phyloP scores from a whole-genome alignment of 2,113 vertebrate genomes.

The Neogobius melanostomus region DNA sequence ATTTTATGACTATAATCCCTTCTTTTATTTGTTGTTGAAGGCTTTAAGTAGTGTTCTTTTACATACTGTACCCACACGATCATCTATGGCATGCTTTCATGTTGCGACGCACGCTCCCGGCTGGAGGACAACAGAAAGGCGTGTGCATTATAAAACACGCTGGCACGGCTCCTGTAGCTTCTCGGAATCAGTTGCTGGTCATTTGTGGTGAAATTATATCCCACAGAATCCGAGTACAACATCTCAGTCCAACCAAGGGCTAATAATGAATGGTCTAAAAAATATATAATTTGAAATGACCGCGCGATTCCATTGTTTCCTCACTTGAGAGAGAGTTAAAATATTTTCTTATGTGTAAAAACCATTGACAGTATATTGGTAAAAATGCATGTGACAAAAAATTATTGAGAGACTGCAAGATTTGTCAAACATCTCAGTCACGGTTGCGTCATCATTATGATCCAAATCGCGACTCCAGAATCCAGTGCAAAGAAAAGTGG shows the following conservation, averaged over 20 bases:
- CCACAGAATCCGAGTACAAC: constrained; percentile 55
- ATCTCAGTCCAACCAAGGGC: constrained; percentile 56
- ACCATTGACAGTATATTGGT: no score
- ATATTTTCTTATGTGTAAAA: no score
- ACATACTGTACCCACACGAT: constrained; percentile 11
- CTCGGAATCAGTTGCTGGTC: constrained; percentile 65
- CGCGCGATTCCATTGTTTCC: constrained; percentile 63
- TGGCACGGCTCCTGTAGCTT: constrained; percentile 59
- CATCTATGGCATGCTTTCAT: constrained; percentile 15
- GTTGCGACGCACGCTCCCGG: constrained; percentile 9
- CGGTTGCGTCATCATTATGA: no score
- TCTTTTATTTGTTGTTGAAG: constrained; percentile 20
- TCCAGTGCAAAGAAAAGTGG: no score
- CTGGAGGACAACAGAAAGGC: constrained; percentile 50
- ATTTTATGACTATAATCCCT: constrained; percentile 3
- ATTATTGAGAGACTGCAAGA: no score
- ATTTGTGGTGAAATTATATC: constrained; percentile 73
- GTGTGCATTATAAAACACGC: constrained; percentile 50
- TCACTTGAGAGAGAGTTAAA: constrained; percentile 30
- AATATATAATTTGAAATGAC: constrained; percentile 48
- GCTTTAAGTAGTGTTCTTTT: constrained; percentile 21
- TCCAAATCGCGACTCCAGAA: no score
- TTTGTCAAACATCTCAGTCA: no score
- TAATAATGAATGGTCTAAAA: constrained; percentile 66
- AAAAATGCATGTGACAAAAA: no score